These are phyloP conservation scores for Schizopygopsis pylzovi DNA, from an alignment of 2,797 vertebrate species.

Conservation along the genomic window DNA sequence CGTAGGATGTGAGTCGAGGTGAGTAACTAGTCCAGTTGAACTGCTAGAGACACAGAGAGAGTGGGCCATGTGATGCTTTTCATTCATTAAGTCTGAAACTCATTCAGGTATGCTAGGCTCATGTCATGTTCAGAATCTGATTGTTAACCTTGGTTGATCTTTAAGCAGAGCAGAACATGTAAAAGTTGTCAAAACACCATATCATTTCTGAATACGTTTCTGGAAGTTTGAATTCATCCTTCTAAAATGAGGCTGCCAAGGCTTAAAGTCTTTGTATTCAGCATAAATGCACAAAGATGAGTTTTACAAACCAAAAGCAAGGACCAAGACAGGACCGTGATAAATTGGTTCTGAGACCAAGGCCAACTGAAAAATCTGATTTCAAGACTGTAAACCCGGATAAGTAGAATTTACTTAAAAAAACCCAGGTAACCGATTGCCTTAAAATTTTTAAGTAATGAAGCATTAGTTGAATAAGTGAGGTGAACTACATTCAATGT, in stretches of 20 bases:
- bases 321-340: neutral
- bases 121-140: neutral
- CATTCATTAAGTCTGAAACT: neutral
- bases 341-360: neutral
- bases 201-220: neutral
- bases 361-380: neutral
- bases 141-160: neutral
- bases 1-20: neutral
- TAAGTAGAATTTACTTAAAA: too few species aligned
- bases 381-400: too few species aligned
- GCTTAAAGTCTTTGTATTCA: neutral
- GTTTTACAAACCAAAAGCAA: neutral
- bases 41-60: neutral
- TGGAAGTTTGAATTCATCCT: neutral
- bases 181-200: constrained; percentile 3
- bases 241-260: neutral
- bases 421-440: too few species aligned
- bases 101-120: neutral
- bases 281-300: neutral
- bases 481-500: too few species aligned
- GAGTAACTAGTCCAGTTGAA: neutral
- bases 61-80: neutral
- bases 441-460: too few species aligned
- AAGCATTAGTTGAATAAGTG: too few species aligned
- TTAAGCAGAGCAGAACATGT: neutral